A percentile compares a stretch with the other conserved stretches of the same genome.
Evolutionary conservation across 2,797 vertebrate species (phyloP).

Genomic region (Liparis tanakae): DNA sequence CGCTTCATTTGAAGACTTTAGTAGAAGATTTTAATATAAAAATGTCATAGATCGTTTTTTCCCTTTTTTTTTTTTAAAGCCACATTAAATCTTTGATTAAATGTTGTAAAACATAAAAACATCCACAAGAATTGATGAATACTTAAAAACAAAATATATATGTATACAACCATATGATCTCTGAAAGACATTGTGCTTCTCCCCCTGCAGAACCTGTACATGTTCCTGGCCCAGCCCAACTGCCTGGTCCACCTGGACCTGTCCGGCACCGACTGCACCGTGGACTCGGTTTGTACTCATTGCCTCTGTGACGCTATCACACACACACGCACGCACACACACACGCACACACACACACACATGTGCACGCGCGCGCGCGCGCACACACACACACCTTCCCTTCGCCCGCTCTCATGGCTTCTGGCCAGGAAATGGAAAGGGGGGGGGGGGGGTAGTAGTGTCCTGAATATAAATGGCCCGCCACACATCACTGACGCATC

Average conservation of each 20-base stretch:
- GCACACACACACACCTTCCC: conserved; percentile 5
- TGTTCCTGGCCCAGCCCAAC: conserved; percentile 93
- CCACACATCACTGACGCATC: background rate
- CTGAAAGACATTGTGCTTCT: conserved; percentile 6
- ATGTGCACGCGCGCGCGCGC: no score
- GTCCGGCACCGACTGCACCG: conserved; percentile 90
- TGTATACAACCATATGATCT: background rate
- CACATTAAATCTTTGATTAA: background rate
- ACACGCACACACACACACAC: background rate
- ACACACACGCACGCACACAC: background rate
- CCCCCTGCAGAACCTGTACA: conserved; percentile 87
- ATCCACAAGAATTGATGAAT: background rate
- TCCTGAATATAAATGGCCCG: conserved; percentile 59
- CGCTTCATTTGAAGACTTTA: no score
- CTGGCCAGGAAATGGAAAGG: conserved; percentile 50
- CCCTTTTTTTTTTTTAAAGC: no score
- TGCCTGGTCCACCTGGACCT: conserved; percentile 91
- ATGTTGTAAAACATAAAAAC: background rate
- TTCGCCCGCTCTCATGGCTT: conserved; percentile 53
- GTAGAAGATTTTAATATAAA: background rate
- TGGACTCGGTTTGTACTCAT: conserved; percentile 85
- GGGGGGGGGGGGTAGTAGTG: background rate
- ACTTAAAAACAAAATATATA: no score
- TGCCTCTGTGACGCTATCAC: conserved; percentile 32
- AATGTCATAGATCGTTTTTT: background rate